Evolutionary conservation across 2,113 vertebrate genomes (phyloP), one percentile per base, ranked within the genome.

Genomic region (Engraulis encrasicolus): DNA sequence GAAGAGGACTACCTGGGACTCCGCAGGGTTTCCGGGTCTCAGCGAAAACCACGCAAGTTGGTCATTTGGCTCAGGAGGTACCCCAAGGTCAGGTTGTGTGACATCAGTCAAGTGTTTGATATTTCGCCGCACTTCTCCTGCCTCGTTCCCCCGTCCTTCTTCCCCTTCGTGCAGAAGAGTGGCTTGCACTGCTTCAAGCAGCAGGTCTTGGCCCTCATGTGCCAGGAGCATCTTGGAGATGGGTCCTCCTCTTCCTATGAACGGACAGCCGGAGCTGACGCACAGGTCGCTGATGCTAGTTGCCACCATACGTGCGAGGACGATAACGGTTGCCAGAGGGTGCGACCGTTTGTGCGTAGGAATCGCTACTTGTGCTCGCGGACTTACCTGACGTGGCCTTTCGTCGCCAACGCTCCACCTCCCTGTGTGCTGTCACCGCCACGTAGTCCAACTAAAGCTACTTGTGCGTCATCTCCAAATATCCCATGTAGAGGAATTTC

Each of bases 121-220:
- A 14, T 74, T 74, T 74, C 66, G 15, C 66, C 12, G 31, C 66
- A 74, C 66, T 74, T 74, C 31, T 74, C 66, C 23, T 74, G 27
- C 66, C 31, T 15, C 17, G 23, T 74, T 27, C 66, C 66, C 34
- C 66, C 66, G 66, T 23, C 66, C 66, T 27, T 74, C 34, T 74
- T 74, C 31, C 14, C 66, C 31, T 18, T 74, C 23, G 31, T 14
- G 11, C 66, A 74, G 66, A 74, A 31, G 66, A 74, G 11, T 31
- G 66, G 66, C 34, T 23, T 74, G 66, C 66, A 74, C 66, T 74
- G 66, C 66, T 74, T 74, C 66, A 74, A 74, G 31, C 19, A 14
- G 66, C 66, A 74, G 31, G 15, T 74, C 66, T 74, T 74, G 31
- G 66, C 66, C 14, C 23, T 74, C 27, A 74, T 74, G 66, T 74